Conservation (phyloP, 2,113 vertebrate species). For the Gobio gobio region DNA sequence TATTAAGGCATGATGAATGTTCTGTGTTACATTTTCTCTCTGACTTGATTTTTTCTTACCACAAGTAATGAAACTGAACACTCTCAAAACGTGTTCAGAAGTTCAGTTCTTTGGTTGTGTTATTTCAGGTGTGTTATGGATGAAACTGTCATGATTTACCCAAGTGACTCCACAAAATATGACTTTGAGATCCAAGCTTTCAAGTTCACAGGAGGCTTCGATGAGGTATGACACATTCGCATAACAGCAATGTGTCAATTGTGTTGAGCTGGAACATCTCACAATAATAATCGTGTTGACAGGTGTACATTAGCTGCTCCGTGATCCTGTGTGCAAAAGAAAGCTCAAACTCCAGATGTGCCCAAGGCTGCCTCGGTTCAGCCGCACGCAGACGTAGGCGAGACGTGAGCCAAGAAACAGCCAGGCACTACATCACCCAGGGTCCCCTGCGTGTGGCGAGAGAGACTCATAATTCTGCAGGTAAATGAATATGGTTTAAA, state of each 20-base stretch:
- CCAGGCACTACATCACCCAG: conserved; percentile 55
- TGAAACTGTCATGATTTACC: conserved; percentile 57
- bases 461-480: background rate
- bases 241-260: background rate
- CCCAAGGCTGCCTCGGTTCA: conserved; percentile 46
- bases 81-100: too few species aligned
- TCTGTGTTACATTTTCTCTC: background rate
- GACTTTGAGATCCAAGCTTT: conserved; percentile 74
- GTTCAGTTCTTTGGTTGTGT: background rate
- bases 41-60: background rate
- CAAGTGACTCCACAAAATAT: conserved; percentile 48
- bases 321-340: conserved; percentile 55
- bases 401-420: conserved; percentile 11
- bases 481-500: background rate
- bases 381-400: conserved; percentile 35
- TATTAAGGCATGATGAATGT: background rate
- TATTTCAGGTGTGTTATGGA: conserved; percentile 68
- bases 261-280: background rate
- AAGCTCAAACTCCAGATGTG: conserved; percentile 53
- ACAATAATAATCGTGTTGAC: background rate
- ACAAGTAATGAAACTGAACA: too few species aligned
- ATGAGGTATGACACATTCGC: conserved; percentile 64
- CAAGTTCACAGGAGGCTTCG: conserved; percentile 71
- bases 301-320: conserved; percentile 60
- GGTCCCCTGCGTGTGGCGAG: conserved; percentile 55